Evolutionary conservation across 1,140 invertebrate genomes (phyloP), one percentile per base, ranked within the genome.

Genomic region (Pteromalus puparum): DNA sequence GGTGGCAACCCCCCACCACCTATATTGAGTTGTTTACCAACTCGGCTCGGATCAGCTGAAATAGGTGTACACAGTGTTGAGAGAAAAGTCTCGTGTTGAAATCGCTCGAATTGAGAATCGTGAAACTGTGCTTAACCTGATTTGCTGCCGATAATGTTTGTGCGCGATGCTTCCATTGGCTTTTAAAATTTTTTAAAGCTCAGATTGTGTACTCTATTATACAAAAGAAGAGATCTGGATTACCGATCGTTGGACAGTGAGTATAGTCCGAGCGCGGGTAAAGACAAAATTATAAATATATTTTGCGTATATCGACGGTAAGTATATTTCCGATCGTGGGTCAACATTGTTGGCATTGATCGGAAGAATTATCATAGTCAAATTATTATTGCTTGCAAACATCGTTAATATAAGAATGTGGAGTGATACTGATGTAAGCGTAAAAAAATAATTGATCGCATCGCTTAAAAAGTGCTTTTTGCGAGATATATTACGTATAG

Each of bases 321-420:
- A 78, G 53, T 65, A 65, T 38, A 38, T 78, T 67, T 67, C 61
- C 76, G 53, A 67, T 78, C 28, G 76, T n/a, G 53, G 53, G 21
- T 21, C 21, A 53, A 21, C 48, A 21, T n/a, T 18, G 28, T 6
- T n/a, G 28, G 26, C 26, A 28, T 12, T 70, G 13, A 18, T 7
- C 1, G 18, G 7, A n/a, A 21, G 18, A 61, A 61, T 61, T 61
- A 18, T n/a, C 4, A 9, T 61, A 1, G 6, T 61, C 3, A n/a
- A 21, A 15, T 61, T 61, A 6, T 61, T n/a, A 6, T 61, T 61
- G 18, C n/a, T 61, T 61, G 53, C 18, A 7, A 61, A n/a, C 53
- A n/a, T n/a, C 6, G 53, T 21, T 21, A 61, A 0, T 61, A 18
- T 7, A 0, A 7, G 15, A 7, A 21, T 9, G 18, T 6, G 53